Evolutionary conservation across 1,140 invertebrate species (phyloP).

Genomic region (Sinella curviseta): DNA sequence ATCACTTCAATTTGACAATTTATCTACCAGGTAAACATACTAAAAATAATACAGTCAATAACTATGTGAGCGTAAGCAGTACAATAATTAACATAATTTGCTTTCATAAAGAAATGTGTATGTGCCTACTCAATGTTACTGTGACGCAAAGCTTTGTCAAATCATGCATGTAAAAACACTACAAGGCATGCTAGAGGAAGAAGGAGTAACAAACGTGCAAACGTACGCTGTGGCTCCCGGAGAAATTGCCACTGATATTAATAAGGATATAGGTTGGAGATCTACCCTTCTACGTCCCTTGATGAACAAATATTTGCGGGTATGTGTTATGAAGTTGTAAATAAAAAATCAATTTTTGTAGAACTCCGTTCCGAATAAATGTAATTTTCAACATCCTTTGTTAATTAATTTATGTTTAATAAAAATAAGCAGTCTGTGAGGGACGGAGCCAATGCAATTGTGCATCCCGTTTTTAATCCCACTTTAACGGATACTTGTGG

Average conservation of each 20-base stretch:
- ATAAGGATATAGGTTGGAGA: background rate
- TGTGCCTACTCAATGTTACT: conserved; percentile 62
- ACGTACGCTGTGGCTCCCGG: conserved; percentile 81
- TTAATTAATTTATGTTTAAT: background rate
- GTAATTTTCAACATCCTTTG: no score
- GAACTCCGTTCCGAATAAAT: no score
- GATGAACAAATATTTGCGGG: background rate
- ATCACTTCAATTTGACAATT: no score
- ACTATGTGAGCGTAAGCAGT: no score
- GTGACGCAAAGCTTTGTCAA: conserved; percentile 84
- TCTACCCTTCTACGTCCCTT: background rate
- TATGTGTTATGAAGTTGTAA: no score
- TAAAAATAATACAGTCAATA: no score
- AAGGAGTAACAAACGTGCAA: conserved; percentile 63
- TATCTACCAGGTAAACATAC: no score
- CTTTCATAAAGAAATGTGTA: background rate
- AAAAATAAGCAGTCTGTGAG: background rate
- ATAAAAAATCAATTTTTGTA: no score
- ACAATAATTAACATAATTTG: no score
- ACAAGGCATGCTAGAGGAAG: conserved; percentile 60
- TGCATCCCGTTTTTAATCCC: background rate
- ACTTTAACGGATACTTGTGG: background rate
- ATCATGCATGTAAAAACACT: conserved; percentile 73
- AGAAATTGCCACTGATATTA: conserved; percentile 81
- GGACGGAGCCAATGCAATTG: background rate